Conservation (phyloP, 1,140 invertebrate genomes). For the Drosophila saltans region DNA sequence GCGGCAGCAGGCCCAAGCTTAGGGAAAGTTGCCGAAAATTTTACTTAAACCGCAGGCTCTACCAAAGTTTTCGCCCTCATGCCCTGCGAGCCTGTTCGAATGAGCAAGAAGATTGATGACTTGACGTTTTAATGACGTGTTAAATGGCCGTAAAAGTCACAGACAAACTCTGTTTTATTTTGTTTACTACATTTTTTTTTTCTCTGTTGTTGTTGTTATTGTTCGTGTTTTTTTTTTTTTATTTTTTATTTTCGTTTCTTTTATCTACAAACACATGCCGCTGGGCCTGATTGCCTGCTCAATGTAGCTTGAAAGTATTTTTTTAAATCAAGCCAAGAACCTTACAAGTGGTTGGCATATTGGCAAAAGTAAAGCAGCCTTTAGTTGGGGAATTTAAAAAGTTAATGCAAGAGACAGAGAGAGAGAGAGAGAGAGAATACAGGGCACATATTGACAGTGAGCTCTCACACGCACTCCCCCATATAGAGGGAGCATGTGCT, state of each 20-base stretch:
- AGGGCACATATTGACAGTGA: no score
- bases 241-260: slow-evolving; percentile 14
- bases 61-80: slow-evolving; percentile 33
- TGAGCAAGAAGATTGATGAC: slow-evolving; percentile 83
- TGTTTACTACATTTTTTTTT: slow-evolving; percentile 6
- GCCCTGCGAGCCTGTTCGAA: slow-evolving; percentile 79
- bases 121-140: slow-evolving; percentile 83
- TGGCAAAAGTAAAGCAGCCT: not conserved
- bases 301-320: slow-evolving; percentile 65
- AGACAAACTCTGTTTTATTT: slow-evolving; percentile 28
- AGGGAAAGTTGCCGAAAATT: slow-evolving; percentile 35
- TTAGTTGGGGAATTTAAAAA: not conserved
- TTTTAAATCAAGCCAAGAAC: slow-evolving; percentile 56
- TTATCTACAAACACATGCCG: slow-evolving; percentile 52
- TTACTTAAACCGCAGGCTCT: not conserved
- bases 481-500: no score
- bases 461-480: no score
- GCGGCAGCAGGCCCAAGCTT: slow-evolving; percentile 4
- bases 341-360: not conserved
- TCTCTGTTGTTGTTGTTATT: not conserved
- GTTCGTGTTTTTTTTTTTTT: slow-evolving; percentile 26
- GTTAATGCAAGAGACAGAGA: slow-evolving; percentile 12
- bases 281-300: slow-evolving; percentile 62
- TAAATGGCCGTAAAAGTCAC: slow-evolving; percentile 79
- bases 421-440: not conserved